phyloP scores from a whole-genome alignment of 2,888 invertebrate species.

The Amblyjoppa proteus region DNA sequence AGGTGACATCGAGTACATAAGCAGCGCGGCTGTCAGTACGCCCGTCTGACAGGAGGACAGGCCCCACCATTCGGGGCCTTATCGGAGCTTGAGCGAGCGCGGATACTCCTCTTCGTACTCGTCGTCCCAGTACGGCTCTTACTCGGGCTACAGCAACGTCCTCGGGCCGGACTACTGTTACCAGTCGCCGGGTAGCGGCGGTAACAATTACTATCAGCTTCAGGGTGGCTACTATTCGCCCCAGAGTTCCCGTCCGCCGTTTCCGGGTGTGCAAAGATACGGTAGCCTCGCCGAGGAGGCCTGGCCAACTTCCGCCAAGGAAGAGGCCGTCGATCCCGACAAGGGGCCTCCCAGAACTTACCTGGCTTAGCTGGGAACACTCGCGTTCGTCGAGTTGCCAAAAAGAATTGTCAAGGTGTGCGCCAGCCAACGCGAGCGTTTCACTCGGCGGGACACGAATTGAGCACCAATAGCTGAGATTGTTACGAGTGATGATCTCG shows the following conservation, averaged over 20 bases:
- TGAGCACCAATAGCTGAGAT: slow-evolving; percentile 14
- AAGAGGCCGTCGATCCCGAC: slow-evolving; percentile 68
- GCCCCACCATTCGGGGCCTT: slow-evolving; percentile 83
- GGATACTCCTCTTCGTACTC: slow-evolving; percentile 82
- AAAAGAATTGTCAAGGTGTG: slow-evolving; percentile 70
- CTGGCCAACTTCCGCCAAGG: slow-evolving; percentile 79
- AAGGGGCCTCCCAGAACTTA: slow-evolving; percentile 74
- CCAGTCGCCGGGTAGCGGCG: slow-evolving; percentile 71
- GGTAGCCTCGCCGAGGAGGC: slow-evolving; percentile 83
- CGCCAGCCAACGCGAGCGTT: slow-evolving; percentile 51
- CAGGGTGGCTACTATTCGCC: slow-evolving; percentile 83
- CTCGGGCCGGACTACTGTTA: slow-evolving; percentile 78
- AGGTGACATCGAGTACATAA: slow-evolving; percentile 89
- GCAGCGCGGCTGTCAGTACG: slow-evolving; percentile 81
- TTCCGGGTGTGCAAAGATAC: slow-evolving; percentile 82
- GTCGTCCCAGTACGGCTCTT: slow-evolving; percentile 81
- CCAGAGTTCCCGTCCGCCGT: slow-evolving; percentile 80
- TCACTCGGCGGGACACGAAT: slow-evolving; percentile 35
- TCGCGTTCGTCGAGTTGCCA: slow-evolving; percentile 60
- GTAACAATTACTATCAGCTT: slow-evolving; percentile 79
- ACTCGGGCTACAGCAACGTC: slow-evolving; percentile 82
- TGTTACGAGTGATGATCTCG: neutral
- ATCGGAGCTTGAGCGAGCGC: slow-evolving; percentile 83
- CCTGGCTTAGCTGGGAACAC: slow-evolving; percentile 69
- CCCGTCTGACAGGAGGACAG: slow-evolving; percentile 84